phyloP scores from a whole-genome alignment of 2,797 vertebrate genomes.

The Neostethus bicornis region DNA sequence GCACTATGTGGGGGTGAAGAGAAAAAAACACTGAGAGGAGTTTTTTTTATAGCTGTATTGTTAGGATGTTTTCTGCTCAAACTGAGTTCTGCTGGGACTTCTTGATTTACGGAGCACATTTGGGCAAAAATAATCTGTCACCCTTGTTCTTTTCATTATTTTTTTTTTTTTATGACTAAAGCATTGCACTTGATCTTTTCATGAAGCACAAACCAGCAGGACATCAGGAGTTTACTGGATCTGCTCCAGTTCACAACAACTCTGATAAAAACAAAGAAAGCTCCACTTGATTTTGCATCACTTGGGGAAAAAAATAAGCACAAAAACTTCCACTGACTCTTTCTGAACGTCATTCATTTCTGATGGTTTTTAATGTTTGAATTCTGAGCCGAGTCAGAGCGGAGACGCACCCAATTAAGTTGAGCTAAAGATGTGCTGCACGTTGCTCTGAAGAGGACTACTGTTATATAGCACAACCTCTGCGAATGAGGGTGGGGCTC shows the following conservation, averaged over 20 bases:
- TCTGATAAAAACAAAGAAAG: neutral
- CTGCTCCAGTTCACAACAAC: neutral
- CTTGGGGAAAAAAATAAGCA: constrained; percentile 33
- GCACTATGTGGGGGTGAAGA: constrained; percentile 22
- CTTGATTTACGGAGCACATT: constrained; percentile 21
- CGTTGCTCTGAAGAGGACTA: constrained; percentile 45
- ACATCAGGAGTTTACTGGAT: constrained; percentile 7
- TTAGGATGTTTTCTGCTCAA: constrained; percentile 39
- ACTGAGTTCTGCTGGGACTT: constrained; percentile 28
- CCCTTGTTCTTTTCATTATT: neutral
- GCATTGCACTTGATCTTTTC: constrained; percentile 4
- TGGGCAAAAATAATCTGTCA: constrained; percentile 9
- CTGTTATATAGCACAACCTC: constrained; percentile 33
- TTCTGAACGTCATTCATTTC: too few relatives aligned
- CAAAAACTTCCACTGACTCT: constrained; percentile 14
- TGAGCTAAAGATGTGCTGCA: constrained; percentile 33
- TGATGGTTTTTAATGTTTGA: constrained; percentile 50
- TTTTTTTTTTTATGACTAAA: constrained; percentile 8
- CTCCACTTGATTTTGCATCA: constrained; percentile 9
- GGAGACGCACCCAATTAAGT: constrained; percentile 31
- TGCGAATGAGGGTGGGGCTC: constrained; percentile 68
- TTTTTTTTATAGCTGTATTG: constrained; percentile 47
- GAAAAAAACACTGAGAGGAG: constrained; percentile 25
- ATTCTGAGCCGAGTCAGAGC: constrained; percentile 11
- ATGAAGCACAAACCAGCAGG: constrained; percentile 42